These are phyloP conservation scores for Andrena flavipes DNA, from an alignment of 2,888 invertebrate species.

Conservation along the genomic window DNA sequence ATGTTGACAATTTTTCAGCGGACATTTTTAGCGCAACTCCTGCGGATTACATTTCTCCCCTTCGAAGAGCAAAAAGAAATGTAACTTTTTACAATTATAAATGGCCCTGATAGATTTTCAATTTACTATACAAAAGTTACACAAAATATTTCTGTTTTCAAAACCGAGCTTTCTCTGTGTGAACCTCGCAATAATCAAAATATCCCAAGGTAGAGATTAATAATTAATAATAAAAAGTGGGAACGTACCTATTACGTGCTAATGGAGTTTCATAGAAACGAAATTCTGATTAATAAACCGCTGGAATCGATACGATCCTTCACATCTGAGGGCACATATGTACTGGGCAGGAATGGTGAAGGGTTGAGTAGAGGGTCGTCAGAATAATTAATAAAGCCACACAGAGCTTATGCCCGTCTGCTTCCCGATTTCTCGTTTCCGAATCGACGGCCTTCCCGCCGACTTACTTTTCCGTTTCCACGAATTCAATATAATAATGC, in stretches of 20 bases:
- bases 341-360: constrained; percentile 11
- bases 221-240: no score
- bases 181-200: no score
- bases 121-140: no score
- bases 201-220: no score
- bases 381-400: constrained; percentile 76
- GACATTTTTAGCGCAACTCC: constrained; percentile 29
- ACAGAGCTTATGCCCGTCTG: constrained; percentile 56
- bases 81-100: no score
- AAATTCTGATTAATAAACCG: constrained; percentile 29
- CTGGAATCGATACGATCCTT: constrained; percentile 61
- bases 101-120: background rate
- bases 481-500: constrained; percentile 81
- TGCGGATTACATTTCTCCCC: background rate
- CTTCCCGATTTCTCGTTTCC: constrained; percentile 63
- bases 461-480: constrained; percentile 77
- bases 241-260: background rate
- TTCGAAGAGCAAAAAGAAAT: background rate
- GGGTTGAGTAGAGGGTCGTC: constrained; percentile 62
- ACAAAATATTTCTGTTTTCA: no score
- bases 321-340: constrained; percentile 31
- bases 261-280: background rate
- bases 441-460: constrained; percentile 64
- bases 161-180: no score
- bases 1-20: constrained; percentile 27